phyloP scores from a whole-genome alignment of 1,140 invertebrate genomes.

The Ctenoplectra terminalis region DNA sequence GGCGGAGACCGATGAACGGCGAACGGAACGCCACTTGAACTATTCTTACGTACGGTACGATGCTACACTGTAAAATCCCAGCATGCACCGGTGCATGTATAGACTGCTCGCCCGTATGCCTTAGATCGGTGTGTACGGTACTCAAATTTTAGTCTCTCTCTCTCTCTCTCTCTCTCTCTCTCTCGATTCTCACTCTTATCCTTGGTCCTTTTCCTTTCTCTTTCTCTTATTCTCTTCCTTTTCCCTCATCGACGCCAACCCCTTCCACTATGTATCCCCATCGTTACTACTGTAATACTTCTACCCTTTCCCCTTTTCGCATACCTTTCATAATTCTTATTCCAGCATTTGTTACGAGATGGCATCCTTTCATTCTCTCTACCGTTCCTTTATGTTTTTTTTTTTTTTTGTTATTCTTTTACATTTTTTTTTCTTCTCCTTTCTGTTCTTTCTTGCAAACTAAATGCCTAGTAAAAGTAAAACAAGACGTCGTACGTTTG shows the following conservation, averaged over 20 bases:
- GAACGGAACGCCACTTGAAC: constrained; percentile 18
- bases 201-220: neutral
- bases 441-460: too few relatives aligned
- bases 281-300: too few relatives aligned
- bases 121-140: neutral
- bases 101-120: neutral
- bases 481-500: neutral
- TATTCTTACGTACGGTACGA: neutral
- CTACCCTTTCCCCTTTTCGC: too few relatives aligned
- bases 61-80: neutral
- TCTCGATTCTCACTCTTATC: neutral
- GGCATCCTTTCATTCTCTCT: neutral
- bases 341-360: neutral
- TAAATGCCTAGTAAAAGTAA: neutral
- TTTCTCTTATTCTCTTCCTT: neutral
- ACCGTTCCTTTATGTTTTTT: neutral
- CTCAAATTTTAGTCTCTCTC: neutral
- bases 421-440: too few relatives aligned
- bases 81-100: constrained; percentile 6
- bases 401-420: too few relatives aligned
- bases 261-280: too few relatives aligned
- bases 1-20: constrained; percentile 20
- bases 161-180: neutral
- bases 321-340: neutral
- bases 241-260: too few relatives aligned